Evolutionary conservation across 2,113 vertebrate species (phyloP).

Genomic region (Redunca redunca): DNA sequence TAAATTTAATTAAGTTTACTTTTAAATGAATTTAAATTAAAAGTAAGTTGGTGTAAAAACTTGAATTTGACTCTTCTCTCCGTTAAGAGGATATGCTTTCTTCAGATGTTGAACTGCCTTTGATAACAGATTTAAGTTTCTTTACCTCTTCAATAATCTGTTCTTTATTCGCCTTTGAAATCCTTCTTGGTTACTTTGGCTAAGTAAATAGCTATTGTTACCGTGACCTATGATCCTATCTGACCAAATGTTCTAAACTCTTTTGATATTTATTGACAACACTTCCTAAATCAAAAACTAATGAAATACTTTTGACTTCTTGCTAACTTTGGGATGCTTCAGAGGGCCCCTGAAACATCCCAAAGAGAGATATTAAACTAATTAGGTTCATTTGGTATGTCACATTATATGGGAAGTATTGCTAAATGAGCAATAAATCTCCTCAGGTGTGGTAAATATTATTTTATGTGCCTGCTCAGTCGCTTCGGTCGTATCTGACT

Average conservation of each 20-base stretch:
- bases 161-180: background rate
- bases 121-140: background rate
- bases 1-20: background rate
- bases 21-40: background rate
- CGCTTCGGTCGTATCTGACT: background rate
- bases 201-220: background rate
- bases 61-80: background rate
- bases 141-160: background rate
- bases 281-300: background rate
- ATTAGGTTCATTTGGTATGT: background rate
- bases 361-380: background rate
- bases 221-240: background rate
- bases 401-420: background rate
- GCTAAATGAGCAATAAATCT: background rate
- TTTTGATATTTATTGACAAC: background rate
- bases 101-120: background rate
- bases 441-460: background rate
- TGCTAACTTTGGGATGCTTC: background rate
- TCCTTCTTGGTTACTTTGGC: background rate
- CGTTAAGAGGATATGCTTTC: background rate
- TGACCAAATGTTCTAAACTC: background rate
- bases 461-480: background rate
- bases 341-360: background rate
- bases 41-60: background rate
- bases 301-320: background rate